A percentile compares a stretch with the other conserved stretches of the same genome.
Evolutionary conservation across 2,888 invertebrate species (phyloP).

Genomic region (Acanthococcus lagerstroemiae): DNA sequence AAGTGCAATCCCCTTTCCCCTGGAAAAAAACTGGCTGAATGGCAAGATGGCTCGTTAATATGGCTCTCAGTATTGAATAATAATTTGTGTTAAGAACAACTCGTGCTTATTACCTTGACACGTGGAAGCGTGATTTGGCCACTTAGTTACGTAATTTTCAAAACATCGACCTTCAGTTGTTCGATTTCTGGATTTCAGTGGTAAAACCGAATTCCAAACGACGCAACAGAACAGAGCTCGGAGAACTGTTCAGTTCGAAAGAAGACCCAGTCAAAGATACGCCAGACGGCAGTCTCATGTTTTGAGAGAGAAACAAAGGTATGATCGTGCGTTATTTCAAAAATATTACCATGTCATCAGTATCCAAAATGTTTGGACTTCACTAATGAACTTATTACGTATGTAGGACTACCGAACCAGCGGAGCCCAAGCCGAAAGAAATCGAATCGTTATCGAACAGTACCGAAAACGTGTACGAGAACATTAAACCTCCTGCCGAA

Average conservation of each 20-base stretch:
- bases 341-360: not conserved
- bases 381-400: not conserved
- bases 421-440: not conserved
- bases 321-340: slow-evolving; percentile 39
- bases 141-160: too few relatives aligned
- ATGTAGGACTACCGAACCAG: not conserved
- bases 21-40: too few relatives aligned
- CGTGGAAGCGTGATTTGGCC: too few relatives aligned
- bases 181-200: slow-evolving; percentile 54
- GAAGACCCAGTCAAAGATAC: slow-evolving; percentile 92
- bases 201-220: slow-evolving; percentile 96
- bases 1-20: too few relatives aligned
- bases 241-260: slow-evolving; percentile 89
- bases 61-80: too few relatives aligned
- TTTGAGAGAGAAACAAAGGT: slow-evolving; percentile 65
- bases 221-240: slow-evolving; percentile 82
- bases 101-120: too few relatives aligned
- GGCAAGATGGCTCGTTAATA: too few relatives aligned
- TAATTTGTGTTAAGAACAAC: too few relatives aligned
- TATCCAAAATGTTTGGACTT: not conserved
- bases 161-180: too few relatives aligned
- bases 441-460: not conserved
- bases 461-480: not conserved
- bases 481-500: not conserved
- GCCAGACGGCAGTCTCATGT: slow-evolving; percentile 86